Evolutionary conservation across 1,140 invertebrate species (phyloP), one percentile per base, ranked within the genome.

Genomic region (Ceratina japonica): DNA sequence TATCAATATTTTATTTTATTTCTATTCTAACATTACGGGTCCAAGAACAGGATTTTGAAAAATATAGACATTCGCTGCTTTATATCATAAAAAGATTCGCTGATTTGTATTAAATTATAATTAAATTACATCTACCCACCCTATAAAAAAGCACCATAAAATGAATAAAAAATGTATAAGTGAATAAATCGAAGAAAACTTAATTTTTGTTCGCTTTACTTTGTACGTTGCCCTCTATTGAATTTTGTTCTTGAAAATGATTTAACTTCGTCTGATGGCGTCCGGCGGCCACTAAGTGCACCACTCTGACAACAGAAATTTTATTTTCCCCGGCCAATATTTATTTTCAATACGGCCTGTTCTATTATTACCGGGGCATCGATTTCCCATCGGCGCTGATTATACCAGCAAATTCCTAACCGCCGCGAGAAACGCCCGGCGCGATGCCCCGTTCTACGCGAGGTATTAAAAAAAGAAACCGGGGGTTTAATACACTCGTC

Each of bases 301-400:
- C 27, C 68, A n/a, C 13, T 3, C 49, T 5, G 31, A 71, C 27
- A 44, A 24, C 18, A 56, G 16, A 20, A 77, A 72, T 59, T 77
- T 72, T 75, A 80, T 70, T 84, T 69, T 75, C 81, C 68, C 69
- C 51, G 51, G 56, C 49, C 76, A 75, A 84, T 84, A 79, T 83
- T 75, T 84, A 84, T 79, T 84, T 70, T 62, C 77, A 54, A 68
- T 71, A 65, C n/a, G 75, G 24, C 65, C 54, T 62, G 18, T 64
- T 27, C 66, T 75, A 72, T 75, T 80, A 80, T 84, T 79, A 75
- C 71, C 70, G 54, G 66, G 2, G 51, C 59, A 83, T 73, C 81
- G 79, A 84, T 83, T 80, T 84, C 77, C 82, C 66, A 84, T 64
- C 66, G 59, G 13, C 59, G 65, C 61, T 64, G 76, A 83, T 74